Base-by-base conservation (phyloP, 1,140 invertebrate species). In the Plectus sambesii region DNA sequence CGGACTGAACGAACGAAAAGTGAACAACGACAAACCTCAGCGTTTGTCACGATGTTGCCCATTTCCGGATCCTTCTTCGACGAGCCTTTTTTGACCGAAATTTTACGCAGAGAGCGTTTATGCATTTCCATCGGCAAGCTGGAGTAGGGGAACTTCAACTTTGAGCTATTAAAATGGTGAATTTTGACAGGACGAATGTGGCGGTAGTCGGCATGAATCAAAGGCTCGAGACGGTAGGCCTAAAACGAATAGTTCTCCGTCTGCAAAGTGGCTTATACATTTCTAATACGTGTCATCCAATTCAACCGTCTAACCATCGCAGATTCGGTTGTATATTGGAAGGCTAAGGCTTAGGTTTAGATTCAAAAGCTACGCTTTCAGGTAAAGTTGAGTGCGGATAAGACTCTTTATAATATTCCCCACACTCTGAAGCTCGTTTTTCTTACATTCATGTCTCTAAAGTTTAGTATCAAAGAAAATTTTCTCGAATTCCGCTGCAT, bases 171-270 rank as follows among this genome's bases (percentile, higher is more conserved):
- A 56, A 78, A 79, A 3, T 78, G 72, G 44, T 79, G 77, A 51
- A 84, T 79, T 25, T 75, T 69, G 43, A 83, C 69, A 29, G 82
- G 82, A 44, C 78, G 74, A 43, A 83, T 76, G 61, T 78, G 76
- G 29, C 74, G 71, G 56, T 82, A 83, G 44, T 78, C 76, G 56
- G 78, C 77, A 48, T 81, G 74, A 24, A 83, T 70, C 20, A 85
- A 69, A 35, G 82, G 82, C 66, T 85, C 82, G 66, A 85, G 74
- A 54, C 82, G 65, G 60, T 77, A 77, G 6, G 75, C 74, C 72
- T 73, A 55, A 55, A 49, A 54, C 70, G 36, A 36, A n/a, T n/a
- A n/a, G n/a, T n/a, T n/a, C n/a, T n/a, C n/a, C n/a, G n/a, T n/a
- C n/a, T n/a, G n/a, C 60, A 54, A 39, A 47, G 42, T 55, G 49